A percentile compares a stretch with the other conserved stretches of the same genome.
These are phyloP conservation scores for Setipinna tenuifilis DNA, from an alignment of 2,797 vertebrate species.

Conservation along the genomic window DNA sequence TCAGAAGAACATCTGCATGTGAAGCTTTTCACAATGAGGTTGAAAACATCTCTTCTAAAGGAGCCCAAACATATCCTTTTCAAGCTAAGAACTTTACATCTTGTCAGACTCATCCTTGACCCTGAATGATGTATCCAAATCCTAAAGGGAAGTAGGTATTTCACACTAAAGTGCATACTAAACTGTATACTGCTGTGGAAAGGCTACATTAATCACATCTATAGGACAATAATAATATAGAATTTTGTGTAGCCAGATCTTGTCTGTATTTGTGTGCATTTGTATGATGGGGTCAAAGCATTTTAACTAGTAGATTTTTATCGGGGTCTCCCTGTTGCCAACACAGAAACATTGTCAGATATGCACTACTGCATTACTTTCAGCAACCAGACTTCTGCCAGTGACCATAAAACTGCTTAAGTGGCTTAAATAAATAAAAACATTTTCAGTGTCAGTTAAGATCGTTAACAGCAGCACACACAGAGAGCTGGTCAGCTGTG, in stretches of 20 bases:
- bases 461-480: constrained; percentile 75
- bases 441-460: background rate
- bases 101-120: background rate
- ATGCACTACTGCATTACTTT: too few species aligned
- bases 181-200: too few species aligned
- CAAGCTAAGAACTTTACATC: background rate
- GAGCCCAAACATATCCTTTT: constrained; percentile 99
- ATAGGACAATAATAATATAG: background rate
- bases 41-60: constrained; percentile 92
- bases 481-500: constrained; percentile 87
- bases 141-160: background rate
- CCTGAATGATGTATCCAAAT: background rate
- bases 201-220: too few species aligned
- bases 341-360: too few species aligned
- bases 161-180: too few species aligned
- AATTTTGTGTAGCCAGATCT: background rate
- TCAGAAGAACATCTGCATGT: background rate
- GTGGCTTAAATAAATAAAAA: too few species aligned
- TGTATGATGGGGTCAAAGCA: background rate
- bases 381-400: too few species aligned
- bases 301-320: background rate
- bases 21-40: constrained; percentile 78
- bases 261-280: background rate
- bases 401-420: too few species aligned
- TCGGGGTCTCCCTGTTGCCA: background rate